Conservation (phyloP, 2,888 invertebrate species). For the Phorcus lineatus region DNA sequence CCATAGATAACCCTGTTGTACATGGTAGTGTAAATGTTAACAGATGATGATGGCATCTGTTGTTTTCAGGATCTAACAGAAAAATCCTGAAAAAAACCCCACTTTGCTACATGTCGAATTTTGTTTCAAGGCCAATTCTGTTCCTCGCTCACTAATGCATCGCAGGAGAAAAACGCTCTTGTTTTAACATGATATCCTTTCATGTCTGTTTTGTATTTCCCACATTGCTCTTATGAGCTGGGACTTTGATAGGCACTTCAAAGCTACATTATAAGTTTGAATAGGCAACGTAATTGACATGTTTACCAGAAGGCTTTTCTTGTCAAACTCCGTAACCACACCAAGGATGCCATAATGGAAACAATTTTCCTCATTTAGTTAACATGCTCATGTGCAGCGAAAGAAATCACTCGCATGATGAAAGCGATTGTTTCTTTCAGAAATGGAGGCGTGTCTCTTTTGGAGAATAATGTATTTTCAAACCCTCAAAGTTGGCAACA, state of each 20-base stretch:
- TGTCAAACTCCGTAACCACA: not conserved
- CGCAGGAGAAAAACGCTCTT: not conserved
- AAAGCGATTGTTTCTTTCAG: too few relatives aligned
- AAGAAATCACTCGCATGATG: too few relatives aligned
- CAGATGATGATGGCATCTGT: too few relatives aligned
- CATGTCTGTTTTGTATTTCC: not conserved
- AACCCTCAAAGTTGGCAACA: too few relatives aligned
- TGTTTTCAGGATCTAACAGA: too few relatives aligned
- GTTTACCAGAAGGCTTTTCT: not conserved
- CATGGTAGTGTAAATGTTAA: too few relatives aligned
- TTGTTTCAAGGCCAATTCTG: not conserved
- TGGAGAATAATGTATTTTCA: too few relatives aligned
- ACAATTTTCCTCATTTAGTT: too few relatives aligned
- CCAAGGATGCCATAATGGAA: too few relatives aligned
- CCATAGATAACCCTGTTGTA: too few relatives aligned
- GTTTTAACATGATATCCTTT: not conserved
- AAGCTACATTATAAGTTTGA: not conserved
- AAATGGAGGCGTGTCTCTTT: too few relatives aligned
- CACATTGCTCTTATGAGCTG: not conserved
- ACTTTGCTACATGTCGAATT: not conserved
- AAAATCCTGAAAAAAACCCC: not conserved
- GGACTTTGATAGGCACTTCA: not conserved
- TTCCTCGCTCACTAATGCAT: not conserved
- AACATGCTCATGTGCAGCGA: too few relatives aligned
- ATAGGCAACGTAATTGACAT: not conserved